Conservation (phyloP, 2,888 invertebrate genomes). For the Melipona bicolor region DNA sequence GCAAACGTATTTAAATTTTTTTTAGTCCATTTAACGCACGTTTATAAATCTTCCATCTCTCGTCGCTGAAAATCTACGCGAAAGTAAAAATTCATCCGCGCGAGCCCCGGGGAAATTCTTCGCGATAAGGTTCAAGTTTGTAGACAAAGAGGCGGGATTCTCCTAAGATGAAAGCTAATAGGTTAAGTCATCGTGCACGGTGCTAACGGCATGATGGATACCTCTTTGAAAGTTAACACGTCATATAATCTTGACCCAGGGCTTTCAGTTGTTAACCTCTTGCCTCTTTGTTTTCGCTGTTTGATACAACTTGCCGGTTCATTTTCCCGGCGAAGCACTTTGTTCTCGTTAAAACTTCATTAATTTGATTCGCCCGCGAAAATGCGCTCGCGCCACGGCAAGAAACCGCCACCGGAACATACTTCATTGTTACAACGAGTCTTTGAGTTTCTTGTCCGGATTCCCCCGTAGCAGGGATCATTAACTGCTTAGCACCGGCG, state of each 20-base stretch:
- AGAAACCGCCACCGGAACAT: slow-evolving; percentile 20
- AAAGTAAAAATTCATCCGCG: not conserved
- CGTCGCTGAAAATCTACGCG: not conserved
- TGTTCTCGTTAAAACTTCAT: slow-evolving; percentile 29
- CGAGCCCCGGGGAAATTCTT: not conserved
- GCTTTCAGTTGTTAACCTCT: not conserved
- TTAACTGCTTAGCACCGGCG: not conserved
- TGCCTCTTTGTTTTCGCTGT: not conserved
- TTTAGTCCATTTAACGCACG: no score
- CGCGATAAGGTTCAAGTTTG: not conserved
- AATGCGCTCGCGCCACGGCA: not conserved
- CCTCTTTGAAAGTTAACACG: not conserved
- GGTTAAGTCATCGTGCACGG: not conserved
- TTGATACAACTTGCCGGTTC: slow-evolving; percentile 1
- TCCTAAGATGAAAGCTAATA: not conserved
- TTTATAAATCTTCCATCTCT: no score
- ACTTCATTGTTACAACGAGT: slow-evolving; percentile 9
- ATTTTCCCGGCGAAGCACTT: slow-evolving; percentile 28
- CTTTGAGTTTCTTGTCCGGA: slow-evolving; percentile 10
- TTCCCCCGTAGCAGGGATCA: slow-evolving; percentile 12
- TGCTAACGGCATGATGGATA: not conserved
- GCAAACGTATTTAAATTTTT: no score
- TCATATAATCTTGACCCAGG: not conserved
- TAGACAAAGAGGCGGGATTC: not conserved
- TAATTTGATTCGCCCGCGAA: slow-evolving; percentile 25